Conservation (phyloP, 1,140 invertebrate genomes). For the Idris sp. region DNA sequence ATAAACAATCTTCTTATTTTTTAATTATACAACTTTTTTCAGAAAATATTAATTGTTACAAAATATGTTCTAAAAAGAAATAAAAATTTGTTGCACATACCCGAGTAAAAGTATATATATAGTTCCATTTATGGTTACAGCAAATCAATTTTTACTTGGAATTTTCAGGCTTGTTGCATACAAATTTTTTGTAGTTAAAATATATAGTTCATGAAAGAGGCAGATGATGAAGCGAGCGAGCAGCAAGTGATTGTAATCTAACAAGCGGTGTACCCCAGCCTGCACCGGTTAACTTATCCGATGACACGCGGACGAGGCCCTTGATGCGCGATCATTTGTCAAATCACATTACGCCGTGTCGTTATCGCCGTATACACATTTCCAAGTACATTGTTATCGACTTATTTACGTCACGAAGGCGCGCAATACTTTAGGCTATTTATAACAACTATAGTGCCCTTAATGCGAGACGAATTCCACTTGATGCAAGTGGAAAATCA, state of each 20-base stretch:
- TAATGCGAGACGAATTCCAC: constrained; percentile 26
- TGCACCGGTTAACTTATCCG: constrained; percentile 39
- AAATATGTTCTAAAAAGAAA: too few species aligned
- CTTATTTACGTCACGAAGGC: constrained; percentile 32
- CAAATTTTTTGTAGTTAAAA: too few species aligned
- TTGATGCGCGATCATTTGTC: constrained; percentile 55
- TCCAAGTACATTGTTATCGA: constrained; percentile 45
- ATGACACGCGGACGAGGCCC: constrained; percentile 52
- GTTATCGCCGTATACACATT: constrained; percentile 48
- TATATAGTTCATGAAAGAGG: too few species aligned
- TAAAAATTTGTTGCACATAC: too few species aligned
- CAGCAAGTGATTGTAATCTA: constrained; percentile 47
- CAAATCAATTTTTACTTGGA: too few species aligned
- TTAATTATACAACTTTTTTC: too few species aligned
- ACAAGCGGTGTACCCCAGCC: constrained; percentile 39
- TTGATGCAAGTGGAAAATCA: constrained; percentile 33
- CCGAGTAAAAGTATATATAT: too few species aligned
- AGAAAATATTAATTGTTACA: too few species aligned
- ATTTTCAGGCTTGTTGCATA: too few species aligned
- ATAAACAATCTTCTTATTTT: too few species aligned
- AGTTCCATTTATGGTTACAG: too few species aligned
- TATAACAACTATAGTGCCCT: constrained; percentile 14
- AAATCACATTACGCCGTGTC: constrained; percentile 53
- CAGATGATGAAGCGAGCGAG: constrained; percentile 22
- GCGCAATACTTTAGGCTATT: constrained; percentile 34